These are phyloP conservation scores for Platysteira castanea DNA, from an alignment of 2,113 vertebrate genomes.

Conservation along the genomic window DNA sequence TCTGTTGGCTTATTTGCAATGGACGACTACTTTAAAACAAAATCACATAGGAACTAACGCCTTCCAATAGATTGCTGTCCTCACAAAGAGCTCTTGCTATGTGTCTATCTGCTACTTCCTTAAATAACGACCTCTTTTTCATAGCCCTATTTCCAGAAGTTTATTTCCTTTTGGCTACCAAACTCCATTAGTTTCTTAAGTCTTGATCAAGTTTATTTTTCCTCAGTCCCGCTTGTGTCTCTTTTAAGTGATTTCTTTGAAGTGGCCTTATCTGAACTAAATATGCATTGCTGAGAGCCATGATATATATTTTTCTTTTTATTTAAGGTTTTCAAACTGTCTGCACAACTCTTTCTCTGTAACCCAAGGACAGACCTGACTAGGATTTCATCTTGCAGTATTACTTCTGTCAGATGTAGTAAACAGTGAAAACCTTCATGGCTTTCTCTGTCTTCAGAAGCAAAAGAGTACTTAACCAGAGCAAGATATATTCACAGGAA, in stretches of 20 bases:
- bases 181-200: neutral
- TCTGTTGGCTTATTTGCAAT: neutral
- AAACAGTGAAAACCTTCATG: neutral
- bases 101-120: neutral
- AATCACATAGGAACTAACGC: neutral
- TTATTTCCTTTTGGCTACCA: conserved; percentile 10
- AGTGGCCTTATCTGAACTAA: conserved; percentile 27
- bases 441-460: neutral
- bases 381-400: neutral
- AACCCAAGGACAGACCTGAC: conserved; percentile 18
- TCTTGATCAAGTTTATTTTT: conserved; percentile 28
- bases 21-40: neutral
- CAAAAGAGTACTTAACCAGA: neutral
- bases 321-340: conserved; percentile 1
- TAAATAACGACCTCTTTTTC: neutral
- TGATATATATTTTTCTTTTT: neutral
- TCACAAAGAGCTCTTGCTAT: neutral
- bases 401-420: neutral
- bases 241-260: conserved; percentile 41
- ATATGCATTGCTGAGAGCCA: neutral
- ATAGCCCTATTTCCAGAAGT: neutral
- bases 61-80: neutral
- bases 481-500: neutral
- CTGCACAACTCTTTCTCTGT: conserved; percentile 8
- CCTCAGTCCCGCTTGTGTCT: neutral